Base-by-base conservation (phyloP, 2,113 vertebrate species). In the Saguinus midas region DNA sequence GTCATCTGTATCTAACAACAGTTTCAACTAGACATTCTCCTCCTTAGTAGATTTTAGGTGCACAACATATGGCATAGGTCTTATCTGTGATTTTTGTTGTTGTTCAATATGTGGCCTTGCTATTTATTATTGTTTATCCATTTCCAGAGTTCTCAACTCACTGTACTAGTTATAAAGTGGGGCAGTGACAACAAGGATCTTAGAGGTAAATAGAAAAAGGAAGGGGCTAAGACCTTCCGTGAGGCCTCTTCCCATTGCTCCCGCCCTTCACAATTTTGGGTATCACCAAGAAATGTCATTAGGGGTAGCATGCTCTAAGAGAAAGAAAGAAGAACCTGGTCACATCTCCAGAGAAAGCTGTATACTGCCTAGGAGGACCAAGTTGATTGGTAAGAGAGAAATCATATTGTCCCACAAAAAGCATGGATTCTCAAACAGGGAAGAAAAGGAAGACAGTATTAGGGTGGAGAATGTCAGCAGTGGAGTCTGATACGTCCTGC, bases 241-340 rank as follows among this genome's bases (percentile, higher is more conserved):
- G 18, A 93, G 29, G 64, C 8, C 29, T 80, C 18, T 55, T 50
- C 52, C n/a, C 50, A 80, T 66, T 79, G 61, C 7, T 45, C 55
- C 48, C 40, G 8, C 18, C 40, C 43, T 80, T 88, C 70, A 91
- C 2, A 79, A 35, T 85, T 87, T 85, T 70, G 29, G 35, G 14
- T 89, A 73, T 95, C 52, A 93, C 50, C 50, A 90, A 92, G 57
- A 21, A 90, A 72, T 18, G 58, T 72, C 61, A 88, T 79, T 66
- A 8, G 13, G 45, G 12, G 20, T n/a, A 55, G 52, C 25, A 52
- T 82, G 40, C 20, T 79, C 68, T 13, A 57, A n/a, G 52, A 83
- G 57, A 32, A 84, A 76, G 43, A 70, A 78, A 58, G 55, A 80
- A 48, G 37, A 75, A 57, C 68, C 32, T 64, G 50, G 57, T 13